These are phyloP conservation scores for Odontesthes bonariensis DNA, from an alignment of 2,113 vertebrate species.

Conservation along the genomic window DNA sequence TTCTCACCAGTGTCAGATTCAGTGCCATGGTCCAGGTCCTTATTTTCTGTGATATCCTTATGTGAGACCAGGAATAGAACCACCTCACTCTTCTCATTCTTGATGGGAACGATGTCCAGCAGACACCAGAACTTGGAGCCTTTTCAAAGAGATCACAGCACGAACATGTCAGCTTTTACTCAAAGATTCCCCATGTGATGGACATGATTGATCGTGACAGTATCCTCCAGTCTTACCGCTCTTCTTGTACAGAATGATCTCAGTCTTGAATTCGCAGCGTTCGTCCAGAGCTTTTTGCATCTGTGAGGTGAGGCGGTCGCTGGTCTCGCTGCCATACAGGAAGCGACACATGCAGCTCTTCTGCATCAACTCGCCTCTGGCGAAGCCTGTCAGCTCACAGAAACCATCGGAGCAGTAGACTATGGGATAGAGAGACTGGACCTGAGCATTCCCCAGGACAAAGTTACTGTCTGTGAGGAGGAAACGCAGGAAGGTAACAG, in stretches of 20 bases:
- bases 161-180: not conserved
- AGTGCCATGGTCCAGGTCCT: conserved; percentile 81
- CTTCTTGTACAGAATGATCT: conserved; percentile 87
- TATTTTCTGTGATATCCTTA: conserved; percentile 92
- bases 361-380: conserved; percentile 87
- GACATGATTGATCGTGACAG: not conserved
- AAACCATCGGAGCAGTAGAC: conserved; percentile 88
- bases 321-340: conserved; percentile 85
- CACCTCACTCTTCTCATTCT: conserved; percentile 93
- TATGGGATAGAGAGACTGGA: conserved; percentile 84
- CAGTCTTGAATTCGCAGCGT: conserved; percentile 85
- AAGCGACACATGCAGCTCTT: conserved; percentile 87
- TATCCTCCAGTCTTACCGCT: conserved; percentile 71
- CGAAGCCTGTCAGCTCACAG: conserved; percentile 86
- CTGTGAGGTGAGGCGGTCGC: conserved; percentile 78
- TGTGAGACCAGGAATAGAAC: conserved; percentile 92
- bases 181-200: not conserved
- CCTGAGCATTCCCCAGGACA: conserved; percentile 87
- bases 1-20: conserved; percentile 86
- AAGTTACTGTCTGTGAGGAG: conserved; percentile 85
- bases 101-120: conserved; percentile 93
- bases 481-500: not conserved
- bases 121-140: conserved; percentile 92
- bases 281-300: conserved; percentile 86
- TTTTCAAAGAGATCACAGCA: conserved; percentile 52